phyloP scores from a whole-genome alignment of 1,140 invertebrate genomes.

The Melitaea cinxia region DNA sequence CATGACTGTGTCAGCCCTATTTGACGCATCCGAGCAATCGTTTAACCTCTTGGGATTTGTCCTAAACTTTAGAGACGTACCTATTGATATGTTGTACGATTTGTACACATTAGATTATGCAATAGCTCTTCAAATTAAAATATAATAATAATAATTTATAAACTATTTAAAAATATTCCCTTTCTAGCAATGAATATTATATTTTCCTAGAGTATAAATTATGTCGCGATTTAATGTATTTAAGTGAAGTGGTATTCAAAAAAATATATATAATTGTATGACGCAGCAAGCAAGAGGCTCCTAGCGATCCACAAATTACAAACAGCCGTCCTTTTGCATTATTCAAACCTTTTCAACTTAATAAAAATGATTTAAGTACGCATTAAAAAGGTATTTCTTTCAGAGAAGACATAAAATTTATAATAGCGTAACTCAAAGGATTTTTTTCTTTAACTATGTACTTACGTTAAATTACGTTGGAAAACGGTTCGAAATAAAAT shows the following conservation, averaged over 20 bases:
- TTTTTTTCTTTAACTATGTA: background rate
- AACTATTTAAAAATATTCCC: too few species aligned
- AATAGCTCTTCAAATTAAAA: too few species aligned
- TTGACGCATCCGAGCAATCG: too few species aligned
- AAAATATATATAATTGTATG: background rate
- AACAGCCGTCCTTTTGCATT: conserved; percentile 45
- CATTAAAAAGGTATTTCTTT: conserved; percentile 66
- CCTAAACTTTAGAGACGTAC: too few species aligned
- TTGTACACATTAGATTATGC: too few species aligned
- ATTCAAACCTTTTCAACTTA: conserved; percentile 70
- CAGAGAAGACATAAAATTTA: conserved; percentile 61
- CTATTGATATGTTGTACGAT: too few species aligned
- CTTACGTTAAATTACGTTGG: background rate
- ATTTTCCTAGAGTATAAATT: background rate
- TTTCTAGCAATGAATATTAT: too few species aligned
- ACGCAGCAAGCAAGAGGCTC: background rate
- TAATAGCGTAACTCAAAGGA: conserved; percentile 22
- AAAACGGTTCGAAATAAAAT: too few species aligned
- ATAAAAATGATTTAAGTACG: conserved; percentile 75
- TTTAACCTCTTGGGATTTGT: too few species aligned
- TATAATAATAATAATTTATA: too few species aligned
- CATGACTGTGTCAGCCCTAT: too few species aligned
- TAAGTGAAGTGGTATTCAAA: background rate
- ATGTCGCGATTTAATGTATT: background rate
- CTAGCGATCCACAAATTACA: conserved; percentile 25